Conservation (phyloP, 2,113 vertebrate species). For the Neotragus moschatus region DNA sequence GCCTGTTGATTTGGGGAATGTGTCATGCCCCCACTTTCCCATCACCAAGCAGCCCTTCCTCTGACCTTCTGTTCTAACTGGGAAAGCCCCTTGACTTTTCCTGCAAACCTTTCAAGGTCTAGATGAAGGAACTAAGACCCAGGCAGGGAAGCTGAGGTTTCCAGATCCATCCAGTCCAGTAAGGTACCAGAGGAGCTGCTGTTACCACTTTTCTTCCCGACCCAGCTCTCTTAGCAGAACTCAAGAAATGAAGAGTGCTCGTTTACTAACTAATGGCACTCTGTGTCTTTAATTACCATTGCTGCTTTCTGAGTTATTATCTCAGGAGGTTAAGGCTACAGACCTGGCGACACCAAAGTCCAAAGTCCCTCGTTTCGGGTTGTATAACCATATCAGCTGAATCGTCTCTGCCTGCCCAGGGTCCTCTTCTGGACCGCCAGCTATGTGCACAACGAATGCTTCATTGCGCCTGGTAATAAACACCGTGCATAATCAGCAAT, state of each 20-base stretch:
- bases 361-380: constrained; percentile 39
- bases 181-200: background rate
- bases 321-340: background rate
- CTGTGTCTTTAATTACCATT: background rate
- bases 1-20: background rate
- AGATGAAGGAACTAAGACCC: background rate
- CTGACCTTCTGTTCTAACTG: background rate
- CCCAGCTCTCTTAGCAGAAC: background rate
- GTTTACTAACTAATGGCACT: background rate
- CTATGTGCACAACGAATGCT: constrained; percentile 59
- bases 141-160: background rate
- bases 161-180: background rate
- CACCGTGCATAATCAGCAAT: background rate
- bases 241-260: background rate
- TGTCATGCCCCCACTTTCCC: background rate
- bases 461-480: background rate
- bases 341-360: background rate
- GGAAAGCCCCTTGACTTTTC: background rate
- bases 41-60: background rate
- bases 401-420: background rate
- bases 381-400: constrained; percentile 40
- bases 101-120: background rate
- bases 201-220: background rate
- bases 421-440: background rate
- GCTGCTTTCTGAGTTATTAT: background rate